These are phyloP conservation scores for Karalla daura DNA, from an alignment of 2,797 vertebrate genomes.

Conservation along the genomic window DNA sequence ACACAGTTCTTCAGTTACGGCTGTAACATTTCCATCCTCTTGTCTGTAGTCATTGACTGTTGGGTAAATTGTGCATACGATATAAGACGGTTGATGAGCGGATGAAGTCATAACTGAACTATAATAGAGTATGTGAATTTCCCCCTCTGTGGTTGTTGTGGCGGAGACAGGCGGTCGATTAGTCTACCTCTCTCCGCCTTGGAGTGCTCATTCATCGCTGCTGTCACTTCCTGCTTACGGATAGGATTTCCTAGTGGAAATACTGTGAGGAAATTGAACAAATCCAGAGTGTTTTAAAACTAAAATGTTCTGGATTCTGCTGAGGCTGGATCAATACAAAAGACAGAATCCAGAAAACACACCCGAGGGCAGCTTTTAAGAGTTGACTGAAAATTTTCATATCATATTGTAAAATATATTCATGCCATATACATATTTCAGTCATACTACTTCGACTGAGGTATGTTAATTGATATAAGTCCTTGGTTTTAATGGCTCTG, in stretches of 20 bases:
- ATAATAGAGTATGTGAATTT: not conserved
- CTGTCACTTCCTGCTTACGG: conserved; percentile 12
- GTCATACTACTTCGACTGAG: conserved; percentile 26
- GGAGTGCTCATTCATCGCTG: not conserved
- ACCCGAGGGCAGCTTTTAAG: not conserved
- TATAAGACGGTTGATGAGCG: not conserved
- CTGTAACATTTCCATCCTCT: not conserved
- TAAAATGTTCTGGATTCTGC: not conserved
- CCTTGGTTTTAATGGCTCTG: conserved; percentile 59
- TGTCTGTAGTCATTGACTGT: not conserved
- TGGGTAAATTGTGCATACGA: not conserved
- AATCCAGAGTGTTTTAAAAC: too few relatives aligned
- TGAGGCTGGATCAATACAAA: not conserved
- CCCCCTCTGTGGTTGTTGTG: conserved; percentile 14
- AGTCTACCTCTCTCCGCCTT: conserved; percentile 1
- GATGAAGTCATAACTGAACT: conserved; percentile 6
- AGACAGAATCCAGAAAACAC: not conserved
- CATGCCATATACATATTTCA: conserved; percentile 36
- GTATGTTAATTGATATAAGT: conserved; percentile 59
- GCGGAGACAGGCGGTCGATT: conserved; percentile 23
- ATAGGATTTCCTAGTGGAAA: not conserved
- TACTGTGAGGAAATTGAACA: too few relatives aligned
- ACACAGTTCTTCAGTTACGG: not conserved
- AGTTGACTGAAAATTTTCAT: conserved; percentile 1
- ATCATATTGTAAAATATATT: not conserved